Evolutionary conservation across 2,888 invertebrate species (phyloP).

Genomic region (Apoderus coryli): DNA sequence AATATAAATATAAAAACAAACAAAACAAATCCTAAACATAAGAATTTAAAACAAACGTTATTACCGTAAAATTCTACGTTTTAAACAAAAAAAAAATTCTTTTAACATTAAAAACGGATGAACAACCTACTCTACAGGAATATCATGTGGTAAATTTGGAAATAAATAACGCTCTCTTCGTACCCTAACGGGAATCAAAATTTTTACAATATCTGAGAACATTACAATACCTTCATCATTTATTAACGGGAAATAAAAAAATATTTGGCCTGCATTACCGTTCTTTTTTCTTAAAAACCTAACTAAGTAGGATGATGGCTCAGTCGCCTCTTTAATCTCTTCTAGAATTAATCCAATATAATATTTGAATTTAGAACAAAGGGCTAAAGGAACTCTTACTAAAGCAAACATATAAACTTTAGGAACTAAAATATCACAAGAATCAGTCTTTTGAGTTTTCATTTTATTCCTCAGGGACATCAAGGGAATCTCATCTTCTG

Average conservation of each 20-base stretch:
- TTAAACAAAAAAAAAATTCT: slow-evolving; percentile 1
- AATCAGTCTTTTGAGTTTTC: slow-evolving; percentile 1
- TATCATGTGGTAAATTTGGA: slow-evolving; percentile 1
- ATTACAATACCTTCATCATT: not conserved
- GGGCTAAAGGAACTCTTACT: slow-evolving; percentile 1
- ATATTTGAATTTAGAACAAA: not conserved
- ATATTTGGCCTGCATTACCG: not conserved
- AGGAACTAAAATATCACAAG: not conserved
- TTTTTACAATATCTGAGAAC: not conserved
- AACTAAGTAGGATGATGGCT: not conserved
- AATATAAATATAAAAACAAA: not conserved
- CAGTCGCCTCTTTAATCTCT: too few species aligned
- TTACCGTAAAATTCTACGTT: too few species aligned
- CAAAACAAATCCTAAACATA: slow-evolving; percentile 1
- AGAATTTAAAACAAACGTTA: not conserved
- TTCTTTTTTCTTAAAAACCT: not conserved
- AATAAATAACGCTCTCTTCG: not conserved
- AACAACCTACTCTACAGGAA: not conserved
- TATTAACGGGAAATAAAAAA: not conserved
- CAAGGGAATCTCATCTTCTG: slow-evolving; percentile 1
- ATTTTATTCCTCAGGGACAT: slow-evolving; percentile 3
- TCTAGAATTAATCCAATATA: slow-evolving; percentile 1
- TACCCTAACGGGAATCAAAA: not conserved
- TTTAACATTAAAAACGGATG: not conserved
- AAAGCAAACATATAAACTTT: slow-evolving; percentile 1